These are phyloP conservation scores for Ethmia dodecea DNA, from an alignment of 2,888 invertebrate genomes.

Conservation along the genomic window DNA sequence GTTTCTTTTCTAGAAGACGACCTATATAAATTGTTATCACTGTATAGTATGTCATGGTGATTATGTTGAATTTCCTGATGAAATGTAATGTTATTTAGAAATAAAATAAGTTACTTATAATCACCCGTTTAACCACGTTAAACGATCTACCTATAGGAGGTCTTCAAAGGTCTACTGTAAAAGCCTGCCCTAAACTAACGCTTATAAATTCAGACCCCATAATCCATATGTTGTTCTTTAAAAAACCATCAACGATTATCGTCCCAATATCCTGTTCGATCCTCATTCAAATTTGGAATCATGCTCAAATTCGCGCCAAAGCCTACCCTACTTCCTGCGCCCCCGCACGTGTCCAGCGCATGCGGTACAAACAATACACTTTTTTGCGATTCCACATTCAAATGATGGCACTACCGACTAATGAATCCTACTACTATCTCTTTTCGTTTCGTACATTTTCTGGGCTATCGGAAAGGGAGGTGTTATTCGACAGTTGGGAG, in stretches of 20 bases:
- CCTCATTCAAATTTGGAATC: conserved; percentile 53
- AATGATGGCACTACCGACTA: conserved; percentile 68
- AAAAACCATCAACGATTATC: conserved; percentile 42
- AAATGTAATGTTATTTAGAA: too few species aligned
- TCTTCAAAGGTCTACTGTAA: too few species aligned
- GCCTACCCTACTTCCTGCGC: conserved; percentile 63
- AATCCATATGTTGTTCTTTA: conserved; percentile 63
- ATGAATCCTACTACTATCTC: conserved; percentile 54
- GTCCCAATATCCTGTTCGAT: conserved; percentile 68
- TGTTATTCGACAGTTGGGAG: conserved; percentile 60
- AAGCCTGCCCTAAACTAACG: neutral
- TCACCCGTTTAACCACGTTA: too few species aligned
- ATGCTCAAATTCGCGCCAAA: conserved; percentile 65
- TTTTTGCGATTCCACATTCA: conserved; percentile 69
- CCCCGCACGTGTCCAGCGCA: conserved; percentile 55
- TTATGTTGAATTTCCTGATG: too few species aligned
- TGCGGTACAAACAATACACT: conserved; percentile 58
- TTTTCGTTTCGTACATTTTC: conserved; percentile 25
- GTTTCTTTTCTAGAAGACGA: too few species aligned
- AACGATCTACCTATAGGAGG: too few species aligned
- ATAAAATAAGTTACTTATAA: too few species aligned
- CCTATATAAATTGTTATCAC: too few species aligned
- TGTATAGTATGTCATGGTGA: too few species aligned
- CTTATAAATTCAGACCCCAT: conserved; percentile 30
- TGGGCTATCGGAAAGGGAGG: conserved; percentile 34